These are phyloP conservation scores for Chironex yamaguchii DNA, from an alignment of 30 jellyfish, hydroid and myxozoan genomes.

Conservation along the genomic window DNA sequence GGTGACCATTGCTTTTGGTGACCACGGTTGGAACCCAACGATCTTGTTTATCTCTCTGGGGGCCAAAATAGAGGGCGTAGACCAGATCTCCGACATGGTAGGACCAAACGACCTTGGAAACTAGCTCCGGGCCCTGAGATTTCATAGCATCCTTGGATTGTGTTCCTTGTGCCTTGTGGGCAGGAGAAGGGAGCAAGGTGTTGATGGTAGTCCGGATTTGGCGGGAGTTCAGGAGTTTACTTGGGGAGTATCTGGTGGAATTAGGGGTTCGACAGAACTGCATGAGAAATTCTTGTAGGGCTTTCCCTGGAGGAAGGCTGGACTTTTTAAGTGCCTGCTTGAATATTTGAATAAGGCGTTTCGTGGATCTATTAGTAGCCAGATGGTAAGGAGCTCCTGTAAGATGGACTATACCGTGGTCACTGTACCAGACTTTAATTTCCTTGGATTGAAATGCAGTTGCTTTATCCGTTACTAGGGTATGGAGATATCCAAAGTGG, in stretches of 20 bases:
- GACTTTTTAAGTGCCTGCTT: conserved; percentile 14
- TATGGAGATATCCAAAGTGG: conserved; percentile 36
- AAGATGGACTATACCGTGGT: conserved; percentile 11
- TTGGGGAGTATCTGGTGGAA: conserved; percentile 2
- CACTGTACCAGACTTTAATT: conserved; percentile 5
- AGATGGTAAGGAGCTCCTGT: conserved; percentile 66
- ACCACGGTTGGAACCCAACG: too few species aligned
- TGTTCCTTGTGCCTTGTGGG: too few species aligned
- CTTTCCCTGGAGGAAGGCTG: background rate
- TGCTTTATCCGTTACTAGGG: conserved; percentile 44
- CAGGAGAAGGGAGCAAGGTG: conserved; percentile 26
- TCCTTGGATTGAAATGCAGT: conserved; percentile 19
- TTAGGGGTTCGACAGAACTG: conserved; percentile 32
- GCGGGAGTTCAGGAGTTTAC: conserved; percentile 17
- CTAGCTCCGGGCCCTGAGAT: too few species aligned
- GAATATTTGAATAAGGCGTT: conserved; percentile 38
- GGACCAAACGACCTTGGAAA: too few species aligned
- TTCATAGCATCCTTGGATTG: too few species aligned
- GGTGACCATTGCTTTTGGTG: too few species aligned
- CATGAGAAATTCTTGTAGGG: conserved; percentile 35
- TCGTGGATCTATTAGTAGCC: too few species aligned
- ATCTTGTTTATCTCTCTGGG: too few species aligned
- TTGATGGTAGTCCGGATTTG: conserved; percentile 19
- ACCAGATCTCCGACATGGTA: too few species aligned
- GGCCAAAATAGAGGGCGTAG: too few species aligned